A percentile compares a stretch with the other conserved stretches of the same genome.
These are phyloP conservation scores for Hypercompe scribonia DNA, from an alignment of 2,888 invertebrate species.

Conservation along the genomic window DNA sequence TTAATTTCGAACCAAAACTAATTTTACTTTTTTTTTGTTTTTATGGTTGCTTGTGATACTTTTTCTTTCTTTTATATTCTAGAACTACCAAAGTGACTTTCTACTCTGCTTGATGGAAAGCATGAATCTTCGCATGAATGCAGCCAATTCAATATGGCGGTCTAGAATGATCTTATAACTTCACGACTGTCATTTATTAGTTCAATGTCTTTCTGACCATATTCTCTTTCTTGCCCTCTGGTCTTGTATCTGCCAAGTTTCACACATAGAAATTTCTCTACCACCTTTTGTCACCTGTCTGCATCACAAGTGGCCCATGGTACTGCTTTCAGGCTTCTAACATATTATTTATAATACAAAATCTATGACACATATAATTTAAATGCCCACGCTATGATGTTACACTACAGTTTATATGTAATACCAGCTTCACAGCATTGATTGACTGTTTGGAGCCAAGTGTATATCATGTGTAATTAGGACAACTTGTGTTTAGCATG, in stretches of 20 bases:
- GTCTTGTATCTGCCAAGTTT: too few species aligned
- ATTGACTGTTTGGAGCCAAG: conserved; percentile 12
- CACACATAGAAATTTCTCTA: too few species aligned
- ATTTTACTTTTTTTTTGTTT: too few species aligned
- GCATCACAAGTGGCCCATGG: neutral
- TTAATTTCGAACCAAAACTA: too few species aligned
- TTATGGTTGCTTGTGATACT: neutral
- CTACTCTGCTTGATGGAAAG: too few species aligned
- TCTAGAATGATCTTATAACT: too few species aligned
- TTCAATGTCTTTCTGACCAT: neutral
- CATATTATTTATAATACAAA: neutral
- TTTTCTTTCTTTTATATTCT: too few species aligned
- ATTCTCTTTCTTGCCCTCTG: neutral
- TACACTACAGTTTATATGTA: neutral
- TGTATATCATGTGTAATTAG: conserved; percentile 12
- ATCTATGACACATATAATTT: neutral
- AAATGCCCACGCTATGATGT: neutral
- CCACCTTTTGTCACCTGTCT: too few species aligned
- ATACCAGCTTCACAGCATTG: neutral
- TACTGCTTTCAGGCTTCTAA: neutral
- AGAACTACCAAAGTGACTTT: too few species aligned
- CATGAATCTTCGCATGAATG: too few species aligned
- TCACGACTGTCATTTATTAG: neutral
- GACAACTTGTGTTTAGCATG: conserved; percentile 12
- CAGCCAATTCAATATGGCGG: too few species aligned